Base-by-base conservation (phyloP, 1,140 invertebrate genomes). In the Conus ventricosus region DNA sequence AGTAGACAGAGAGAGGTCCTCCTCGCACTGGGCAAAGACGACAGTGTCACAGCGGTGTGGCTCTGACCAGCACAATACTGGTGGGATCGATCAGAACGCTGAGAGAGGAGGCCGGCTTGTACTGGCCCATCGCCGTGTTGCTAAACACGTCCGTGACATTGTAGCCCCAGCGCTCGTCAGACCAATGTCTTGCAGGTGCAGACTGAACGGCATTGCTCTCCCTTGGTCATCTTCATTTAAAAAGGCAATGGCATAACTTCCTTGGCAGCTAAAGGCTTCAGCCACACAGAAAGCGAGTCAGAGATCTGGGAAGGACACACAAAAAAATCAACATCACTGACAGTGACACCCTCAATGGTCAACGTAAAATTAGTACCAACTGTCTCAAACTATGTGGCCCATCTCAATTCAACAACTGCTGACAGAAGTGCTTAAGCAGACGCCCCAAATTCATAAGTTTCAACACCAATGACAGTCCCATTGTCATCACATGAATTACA, bases 1-100 rank as follows among this genome's bases (percentile, higher is more conserved):
- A 4, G 57, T 60, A 60, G 15, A 60, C 57, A 60, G 15, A 8
- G 15, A 15, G 15, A 60, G 57, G 57, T 15, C 39, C 39, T 39
- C 39, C 39, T 39, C 39, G 39, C 39, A 39, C 39, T 39, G 39
- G 39, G 39, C 39, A 3, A 39, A 39, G 39, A 39, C 39, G 3
- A 39, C 39, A 39, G 39, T 39, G 11, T 88, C 87, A 88, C 57
- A 88, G 54, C 20, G 90, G 90, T 6, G 63, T 57, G 5, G 78
- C 84, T 17, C 75, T 93, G n/a, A 85, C 83, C 54, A 92, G 88
- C 57, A 89, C 84, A 13, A 92, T 93, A 86, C 97, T 98, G 94
- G 98, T 98, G 91, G 98, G 98, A 95, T 99, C 98, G 7, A 99
- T 98, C 96, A 98, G 98, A 27, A 98, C 97, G 96, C 98, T 98